Evolutionary conservation across 2,888 invertebrate species (phyloP), one percentile per base, ranked within the genome.

Genomic region (Phymatocera aterrima): DNA sequence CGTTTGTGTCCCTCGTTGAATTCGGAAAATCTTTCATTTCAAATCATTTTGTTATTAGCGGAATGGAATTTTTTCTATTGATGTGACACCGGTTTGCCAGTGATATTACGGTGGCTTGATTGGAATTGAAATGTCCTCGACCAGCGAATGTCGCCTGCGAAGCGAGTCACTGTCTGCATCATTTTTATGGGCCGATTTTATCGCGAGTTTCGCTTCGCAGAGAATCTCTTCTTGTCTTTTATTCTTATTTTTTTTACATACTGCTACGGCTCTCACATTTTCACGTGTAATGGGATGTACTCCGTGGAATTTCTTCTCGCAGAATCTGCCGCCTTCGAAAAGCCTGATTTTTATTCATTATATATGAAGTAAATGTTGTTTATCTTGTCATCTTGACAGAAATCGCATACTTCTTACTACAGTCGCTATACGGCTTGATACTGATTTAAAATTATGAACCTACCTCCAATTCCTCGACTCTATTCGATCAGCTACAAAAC

Each of bases 151-250:
- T n/a, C n/a, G 57, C 28, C 57, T 28, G 57, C 28, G 57, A 57
- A 28, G 28, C 28, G 15, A 28, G 24, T 64, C 64, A 34, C 21
- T 37, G 64, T 40, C n/a, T n/a, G n/a, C 37, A 64, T 64, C 34
- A 37, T 21, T 34, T 64, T 64, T 37, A 64, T 40, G 64, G 64
- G 37, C 64, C 64, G 37, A 34, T 64, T 64, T 64, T 37, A 64
- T 64, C 64, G 34, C 64, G 18, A 37, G 37, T 64, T 64, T 64
- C 37, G 34, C 64, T 64, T 10, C 37, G 37, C 18, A 40, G 57
- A 57, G 57, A 15, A 57, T 28, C 57, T 57, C 28, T 28, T 28
- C n/a, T 12, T 46, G 12, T 15, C 28, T 57, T 57, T 0, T 57
- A 28, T 57, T 12, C 15, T 28, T 57, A 4, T 28, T 57, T 57